phyloP scores from a whole-genome alignment of 2,888 invertebrate species.

The Nomada flava region DNA sequence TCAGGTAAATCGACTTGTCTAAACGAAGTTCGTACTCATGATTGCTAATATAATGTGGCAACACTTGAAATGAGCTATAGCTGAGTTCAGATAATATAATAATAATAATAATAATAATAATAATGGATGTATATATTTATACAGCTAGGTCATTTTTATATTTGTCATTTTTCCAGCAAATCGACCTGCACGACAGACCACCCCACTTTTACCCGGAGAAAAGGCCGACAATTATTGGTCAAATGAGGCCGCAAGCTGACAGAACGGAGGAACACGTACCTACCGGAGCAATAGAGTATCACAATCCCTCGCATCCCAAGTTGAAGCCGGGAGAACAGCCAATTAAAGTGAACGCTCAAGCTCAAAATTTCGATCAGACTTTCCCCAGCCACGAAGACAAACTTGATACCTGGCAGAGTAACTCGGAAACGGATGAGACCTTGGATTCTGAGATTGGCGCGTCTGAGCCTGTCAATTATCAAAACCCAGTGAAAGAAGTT shows the following conservation, averaged over 20 bases:
- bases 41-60: no score
- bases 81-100: no score
- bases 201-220: conserved; percentile 56
- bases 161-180: conserved; percentile 16
- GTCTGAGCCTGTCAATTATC: conserved; percentile 73
- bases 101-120: no score
- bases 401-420: conserved; percentile 57
- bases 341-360: conserved; percentile 49
- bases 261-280: conserved; percentile 72
- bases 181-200: conserved; percentile 62
- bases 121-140: background rate
- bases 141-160: no score
- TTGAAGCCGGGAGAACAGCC: conserved; percentile 63
- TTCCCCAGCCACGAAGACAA: conserved; percentile 25
- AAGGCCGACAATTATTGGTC: conserved; percentile 5
- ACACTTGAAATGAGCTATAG: no score
- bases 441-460: conserved; percentile 74
- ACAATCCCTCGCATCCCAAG: conserved; percentile 77
- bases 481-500: conserved; percentile 31
- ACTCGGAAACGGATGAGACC: conserved; percentile 52
- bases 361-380: conserved; percentile 17
- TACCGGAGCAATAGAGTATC: conserved; percentile 77
- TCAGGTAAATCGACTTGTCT: conserved; percentile 36
- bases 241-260: conserved; percentile 49
- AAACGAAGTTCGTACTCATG: background rate